Base-by-base conservation (phyloP, 1,140 invertebrate species). In the Littorina saxatilis region DNA sequence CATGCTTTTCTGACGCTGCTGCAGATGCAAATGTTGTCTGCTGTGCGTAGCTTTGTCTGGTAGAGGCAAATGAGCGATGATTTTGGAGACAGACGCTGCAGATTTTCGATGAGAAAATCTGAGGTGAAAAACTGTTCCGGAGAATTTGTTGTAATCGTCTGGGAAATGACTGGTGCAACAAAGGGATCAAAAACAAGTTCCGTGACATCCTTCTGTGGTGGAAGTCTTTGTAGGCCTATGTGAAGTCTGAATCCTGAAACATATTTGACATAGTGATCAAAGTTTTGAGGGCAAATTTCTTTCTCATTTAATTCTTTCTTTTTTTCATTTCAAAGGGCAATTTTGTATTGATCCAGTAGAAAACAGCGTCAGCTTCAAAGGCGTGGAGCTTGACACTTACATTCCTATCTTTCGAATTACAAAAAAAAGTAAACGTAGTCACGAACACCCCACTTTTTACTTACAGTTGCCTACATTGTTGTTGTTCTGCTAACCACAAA, bases 71-170 rank as follows among this genome's bases (percentile, higher is more conserved):
- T 11, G 13, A 13, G 3, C 27, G 29, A 23, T 58, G 74, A 17
- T 20, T 23, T 37, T 61, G 74, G 37, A 32, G 74, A 39, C 74
- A 77, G 29, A 58, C 55, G 37, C 52, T 76, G 52, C 74, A 76
- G 2, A 39, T 32, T 58, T 29, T 63, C 35, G 27, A 61, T 61
- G 27, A 9, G n/a, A 2, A 32, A 9, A 11, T 63, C 27, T 0
- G 61, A 1, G 11, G 29, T 50, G 0, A 20, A 20, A 50, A 50
- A 2, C 9, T 9, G 1, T 52, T 40, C 9, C 3, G 32, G 72
- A 52, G 4, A 32, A 27, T 20, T 11, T 29, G 39, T 40, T 27
- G 29, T 11, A 20, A 5, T 1, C 15, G 4, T 50, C 39, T 50
- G 43, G 15, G 29, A 13, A 52, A 50, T 32, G 50, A 74, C 7